Conservation (phyloP, 2,888 invertebrate genomes). For the Trichogramma evanescens region DNA sequence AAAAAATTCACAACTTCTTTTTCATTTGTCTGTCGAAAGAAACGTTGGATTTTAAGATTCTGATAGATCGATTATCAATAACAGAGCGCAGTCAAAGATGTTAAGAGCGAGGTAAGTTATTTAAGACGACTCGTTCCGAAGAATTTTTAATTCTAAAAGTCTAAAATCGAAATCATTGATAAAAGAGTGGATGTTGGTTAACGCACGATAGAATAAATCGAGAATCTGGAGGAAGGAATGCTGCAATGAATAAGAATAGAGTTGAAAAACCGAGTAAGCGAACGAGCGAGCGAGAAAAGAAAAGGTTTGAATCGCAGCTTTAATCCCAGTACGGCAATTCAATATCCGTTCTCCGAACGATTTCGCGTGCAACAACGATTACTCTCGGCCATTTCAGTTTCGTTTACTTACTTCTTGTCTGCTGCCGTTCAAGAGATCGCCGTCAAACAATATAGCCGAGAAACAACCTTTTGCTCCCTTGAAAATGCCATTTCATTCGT, state of each 20-base stretch:
- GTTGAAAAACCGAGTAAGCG: slow-evolving; percentile 1
- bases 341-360: slow-evolving; percentile 33
- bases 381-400: slow-evolving; percentile 30
- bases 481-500: slow-evolving; percentile 18
- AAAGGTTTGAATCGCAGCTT: slow-evolving; percentile 22
- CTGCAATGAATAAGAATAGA: slow-evolving; percentile 4
- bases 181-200: no score
- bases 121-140: background rate
- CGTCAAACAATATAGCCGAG: background rate
- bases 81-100: no score
- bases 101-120: no score
- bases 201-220: background rate
- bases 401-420: slow-evolving; percentile 31
- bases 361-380: slow-evolving; percentile 28
- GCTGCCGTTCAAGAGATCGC: slow-evolving; percentile 6
- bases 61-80: no score
- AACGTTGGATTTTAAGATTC: no score
- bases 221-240: slow-evolving; percentile 4
- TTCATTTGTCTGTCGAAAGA: no score
- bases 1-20: no score
- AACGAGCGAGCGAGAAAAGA: slow-evolving; percentile 4
- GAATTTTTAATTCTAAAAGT: background rate
- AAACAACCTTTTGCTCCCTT: slow-evolving; percentile 2
- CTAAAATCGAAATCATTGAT: background rate
- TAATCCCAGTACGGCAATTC: slow-evolving; percentile 31